Percentiles rank a stretch among this genome's conserved stretches.
Evolutionary conservation across 2,888 invertebrate species (phyloP).

Genomic region (Tiliacea aurago): DNA sequence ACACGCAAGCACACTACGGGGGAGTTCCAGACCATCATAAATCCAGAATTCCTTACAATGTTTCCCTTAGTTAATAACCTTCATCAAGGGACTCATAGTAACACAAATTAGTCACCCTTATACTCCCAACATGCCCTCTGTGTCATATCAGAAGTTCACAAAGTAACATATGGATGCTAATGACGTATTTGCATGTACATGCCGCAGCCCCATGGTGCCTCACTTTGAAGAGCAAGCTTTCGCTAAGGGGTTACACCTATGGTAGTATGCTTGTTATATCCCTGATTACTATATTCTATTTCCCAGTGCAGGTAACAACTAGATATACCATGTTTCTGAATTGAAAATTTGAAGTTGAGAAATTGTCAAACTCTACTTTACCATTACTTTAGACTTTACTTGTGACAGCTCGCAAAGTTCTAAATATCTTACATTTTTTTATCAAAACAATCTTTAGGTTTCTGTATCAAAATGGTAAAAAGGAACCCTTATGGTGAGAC

Average conservation of each 20-base stretch:
- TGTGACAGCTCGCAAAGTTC: not conserved
- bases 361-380: not conserved
- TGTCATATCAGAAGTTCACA: slow-evolving; percentile 29
- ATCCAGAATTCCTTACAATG: not conserved
- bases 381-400: too few relatives aligned
- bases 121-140: slow-evolving; percentile 1
- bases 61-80: not conserved
- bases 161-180: slow-evolving; percentile 59
- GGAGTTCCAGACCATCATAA: not conserved
- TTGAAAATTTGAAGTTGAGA: not conserved
- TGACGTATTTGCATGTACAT: slow-evolving; percentile 64
- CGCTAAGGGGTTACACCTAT: slow-evolving; percentile 33
- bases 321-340: not conserved
- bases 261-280: slow-evolving; percentile 13
- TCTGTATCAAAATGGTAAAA: too few relatives aligned
- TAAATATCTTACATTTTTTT: not conserved
- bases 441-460: too few relatives aligned
- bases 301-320: not conserved
- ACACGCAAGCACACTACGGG: not conserved
- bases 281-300: slow-evolving; percentile 31
- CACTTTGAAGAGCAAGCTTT: slow-evolving; percentile 49
- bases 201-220: slow-evolving; percentile 26
- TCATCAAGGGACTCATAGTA: not conserved
- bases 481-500: too few relatives aligned
- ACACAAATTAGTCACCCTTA: slow-evolving; percentile 23